phyloP scores from a whole-genome alignment of 2,113 vertebrate genomes.

The Boleophthalmus pectinirostris region DNA sequence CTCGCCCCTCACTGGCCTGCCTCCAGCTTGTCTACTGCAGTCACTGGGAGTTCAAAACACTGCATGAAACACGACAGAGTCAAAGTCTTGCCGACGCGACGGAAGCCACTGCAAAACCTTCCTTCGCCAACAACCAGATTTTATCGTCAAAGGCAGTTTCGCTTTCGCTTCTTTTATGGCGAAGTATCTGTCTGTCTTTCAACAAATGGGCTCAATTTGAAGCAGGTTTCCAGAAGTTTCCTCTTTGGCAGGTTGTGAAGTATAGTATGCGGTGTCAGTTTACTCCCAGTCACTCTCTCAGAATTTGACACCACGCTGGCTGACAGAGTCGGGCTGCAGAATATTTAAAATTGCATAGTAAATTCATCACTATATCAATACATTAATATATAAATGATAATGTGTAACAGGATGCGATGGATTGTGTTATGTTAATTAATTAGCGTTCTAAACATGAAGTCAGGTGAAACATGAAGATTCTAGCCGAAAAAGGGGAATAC shows the following conservation, averaged over 20 bases:
- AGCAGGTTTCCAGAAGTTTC: slow-evolving; percentile 37
- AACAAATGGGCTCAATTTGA: slow-evolving; percentile 23
- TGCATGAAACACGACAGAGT: slow-evolving; percentile 42
- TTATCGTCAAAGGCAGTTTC: slow-evolving; percentile 19
- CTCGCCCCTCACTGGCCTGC: slow-evolving; percentile 53
- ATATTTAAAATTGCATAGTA: slow-evolving; percentile 14
- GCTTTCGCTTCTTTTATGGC: slow-evolving; percentile 1
- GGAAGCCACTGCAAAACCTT: slow-evolving; percentile 32
- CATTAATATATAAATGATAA: not conserved
- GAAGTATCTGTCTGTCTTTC: not conserved
- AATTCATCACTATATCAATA: not conserved
- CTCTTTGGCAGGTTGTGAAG: not conserved
- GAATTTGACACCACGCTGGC: slow-evolving; percentile 35
- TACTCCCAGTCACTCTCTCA: slow-evolving; percentile 21
- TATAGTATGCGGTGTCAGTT: slow-evolving; percentile 26
- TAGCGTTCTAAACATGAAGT: no score
- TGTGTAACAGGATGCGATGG: not conserved
- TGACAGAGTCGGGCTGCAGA: slow-evolving; percentile 10
- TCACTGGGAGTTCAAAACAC: slow-evolving; percentile 62
- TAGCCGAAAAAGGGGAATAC: no score
- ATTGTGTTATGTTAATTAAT: not conserved
- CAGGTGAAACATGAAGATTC: no score
- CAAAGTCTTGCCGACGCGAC: slow-evolving; percentile 64
- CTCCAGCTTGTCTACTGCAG: slow-evolving; percentile 74
- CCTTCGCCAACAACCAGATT: slow-evolving; percentile 23